Evolutionary conservation across 2,888 invertebrate genomes (phyloP).

Genomic region (Dascillus cervinus): DNA sequence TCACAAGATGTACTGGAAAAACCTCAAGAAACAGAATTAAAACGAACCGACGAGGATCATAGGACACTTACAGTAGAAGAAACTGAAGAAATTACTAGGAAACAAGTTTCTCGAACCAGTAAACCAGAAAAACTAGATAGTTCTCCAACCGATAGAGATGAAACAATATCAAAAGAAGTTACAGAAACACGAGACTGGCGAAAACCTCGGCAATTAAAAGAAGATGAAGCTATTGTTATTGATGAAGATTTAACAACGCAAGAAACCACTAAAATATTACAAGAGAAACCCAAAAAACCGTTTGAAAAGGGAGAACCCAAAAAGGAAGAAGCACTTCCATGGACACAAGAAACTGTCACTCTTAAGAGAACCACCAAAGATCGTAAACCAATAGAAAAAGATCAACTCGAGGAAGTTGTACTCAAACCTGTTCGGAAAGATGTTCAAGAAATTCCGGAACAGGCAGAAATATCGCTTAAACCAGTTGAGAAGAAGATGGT

Average conservation of each 20-base stretch:
- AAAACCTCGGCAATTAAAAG: slow-evolving; percentile 36
- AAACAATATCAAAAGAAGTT: too few relatives aligned
- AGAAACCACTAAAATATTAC: slow-evolving; percentile 13
- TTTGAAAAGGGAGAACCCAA: slow-evolving; percentile 46
- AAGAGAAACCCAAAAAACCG: slow-evolving; percentile 53
- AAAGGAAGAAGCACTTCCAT: slow-evolving; percentile 31
- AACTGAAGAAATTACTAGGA: slow-evolving; percentile 41
- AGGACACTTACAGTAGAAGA: slow-evolving; percentile 44
- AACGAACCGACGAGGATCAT: slow-evolving; percentile 23
- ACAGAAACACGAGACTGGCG: slow-evolving; percentile 37
- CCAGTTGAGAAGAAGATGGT: background rate
- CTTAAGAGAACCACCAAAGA: slow-evolving; percentile 34
- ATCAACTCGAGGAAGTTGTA: slow-evolving; percentile 30
- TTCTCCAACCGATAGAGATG: too few relatives aligned
- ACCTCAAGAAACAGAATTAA: slow-evolving; percentile 28
- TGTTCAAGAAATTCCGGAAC: background rate
- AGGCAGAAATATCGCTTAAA: slow-evolving; percentile 3
- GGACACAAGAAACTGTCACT: slow-evolving; percentile 43
- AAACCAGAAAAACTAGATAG: too few relatives aligned
- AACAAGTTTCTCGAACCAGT: too few relatives aligned
- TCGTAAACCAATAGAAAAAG: slow-evolving; percentile 36
- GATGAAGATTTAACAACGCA: slow-evolving; percentile 39
- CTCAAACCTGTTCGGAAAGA: slow-evolving; percentile 43
- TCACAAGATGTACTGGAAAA: slow-evolving; percentile 14
- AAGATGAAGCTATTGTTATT: too few relatives aligned